Conservation (phyloP, 2,888 invertebrate genomes). For the Oscheius sp. region DNA sequence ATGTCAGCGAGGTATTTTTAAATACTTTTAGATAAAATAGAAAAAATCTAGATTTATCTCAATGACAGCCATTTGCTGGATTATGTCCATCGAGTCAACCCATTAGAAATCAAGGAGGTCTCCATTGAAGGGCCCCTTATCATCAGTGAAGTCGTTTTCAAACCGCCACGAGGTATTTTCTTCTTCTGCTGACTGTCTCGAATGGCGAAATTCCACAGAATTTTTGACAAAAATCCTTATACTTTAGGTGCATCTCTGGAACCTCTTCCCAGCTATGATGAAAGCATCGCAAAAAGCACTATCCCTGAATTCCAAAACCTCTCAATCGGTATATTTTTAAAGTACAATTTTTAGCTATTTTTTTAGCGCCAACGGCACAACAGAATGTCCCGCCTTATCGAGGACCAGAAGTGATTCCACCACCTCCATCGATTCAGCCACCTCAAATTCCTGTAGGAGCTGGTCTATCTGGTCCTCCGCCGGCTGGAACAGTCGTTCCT, state of each 20-base stretch:
- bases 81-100: conserved; percentile 30
- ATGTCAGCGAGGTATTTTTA: conserved; percentile 32
- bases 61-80: conserved; percentile 20
- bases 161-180: conserved; percentile 27
- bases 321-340: conserved; percentile 1
- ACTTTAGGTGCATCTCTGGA: conserved; percentile 30
- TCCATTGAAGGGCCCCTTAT: conserved; percentile 29
- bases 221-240: too few relatives aligned
- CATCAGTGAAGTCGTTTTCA: conserved; percentile 21
- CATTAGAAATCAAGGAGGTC: conserved; percentile 27
- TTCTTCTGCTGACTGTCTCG: background rate
- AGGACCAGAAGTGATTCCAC: background rate
- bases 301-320: conserved; percentile 19
- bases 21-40: too few relatives aligned
- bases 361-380: conserved; percentile 1
- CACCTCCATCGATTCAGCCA: background rate
- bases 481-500: conserved; percentile 22
- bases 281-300: conserved; percentile 12
- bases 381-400: background rate
- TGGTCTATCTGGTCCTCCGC: conserved; percentile 1
- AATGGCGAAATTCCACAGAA: background rate
- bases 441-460: background rate
- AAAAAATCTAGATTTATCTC: too few relatives aligned
- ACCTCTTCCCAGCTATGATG: conserved; percentile 26
- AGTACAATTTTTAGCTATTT: background rate